Base-by-base conservation (phyloP, 64 coral and sea anemone species). In the Hydrozoanthus tunicans region DNA sequence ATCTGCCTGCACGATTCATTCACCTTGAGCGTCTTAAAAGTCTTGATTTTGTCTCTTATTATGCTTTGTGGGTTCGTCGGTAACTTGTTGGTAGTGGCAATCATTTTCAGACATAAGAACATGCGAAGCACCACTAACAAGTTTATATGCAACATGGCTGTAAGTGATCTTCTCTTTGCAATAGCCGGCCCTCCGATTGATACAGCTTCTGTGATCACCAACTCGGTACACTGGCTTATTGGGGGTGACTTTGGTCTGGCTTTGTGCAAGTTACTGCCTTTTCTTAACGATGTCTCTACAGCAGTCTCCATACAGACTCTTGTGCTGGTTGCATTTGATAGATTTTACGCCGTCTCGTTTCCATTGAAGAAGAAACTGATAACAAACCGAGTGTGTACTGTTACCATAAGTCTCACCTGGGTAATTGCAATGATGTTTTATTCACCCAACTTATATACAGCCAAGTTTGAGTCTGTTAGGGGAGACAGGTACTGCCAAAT, bases 71-170 rank as follows among this genome's bases (percentile, higher is more conserved):
- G 79, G 0, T 58, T 94, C 79, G 66, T 90, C 0, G 93, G 93
- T 3, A 94, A 94, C 65, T 77, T 86, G 6, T 15, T 94, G 72
- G 93, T 94, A 3, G 59, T 94, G 12, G 65, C 79, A 27, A 91
- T 94, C 24, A 84, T 90, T 51, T 91, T 15, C 79, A 80, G 82
- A 83, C 73, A 94, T 72, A 90, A 58, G 70, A 75, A 52, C 69
- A 90, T 94, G 79, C 67, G 88, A 52, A 90, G 79, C 51, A 94
- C 86, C 12, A 94, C 93, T 2, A 94, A 94, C 72, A 90, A 78
- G n/a, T 77, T 94, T 26, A 94, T 94, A 20, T 89, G 86, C 14
- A 94, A 94, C 69, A 94, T 94, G 93, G 93, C 93, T 6, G 67
- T 75, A 3, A 94, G 93, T 9, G 93, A 94, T 67, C 73, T 94